phyloP scores from a whole-genome alignment of 2,797 vertebrate genomes.

The Tinamus major region DNA sequence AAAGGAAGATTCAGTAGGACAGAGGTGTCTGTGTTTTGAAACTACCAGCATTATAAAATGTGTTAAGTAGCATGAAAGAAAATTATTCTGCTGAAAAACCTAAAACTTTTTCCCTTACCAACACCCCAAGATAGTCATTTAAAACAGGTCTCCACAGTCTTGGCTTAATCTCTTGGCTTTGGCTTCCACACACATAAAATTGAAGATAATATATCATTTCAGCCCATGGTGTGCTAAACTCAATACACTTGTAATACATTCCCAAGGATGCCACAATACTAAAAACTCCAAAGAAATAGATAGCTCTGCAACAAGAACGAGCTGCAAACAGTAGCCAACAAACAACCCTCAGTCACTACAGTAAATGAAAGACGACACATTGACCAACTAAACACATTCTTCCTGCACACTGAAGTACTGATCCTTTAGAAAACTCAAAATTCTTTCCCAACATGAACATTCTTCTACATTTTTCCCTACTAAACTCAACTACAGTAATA shows the following conservation, averaged over 20 bases:
- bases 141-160: neutral
- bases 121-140: neutral
- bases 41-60: neutral
- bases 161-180: neutral
- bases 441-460: accelerated
- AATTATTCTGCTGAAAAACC: neutral
- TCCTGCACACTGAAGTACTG: neutral
- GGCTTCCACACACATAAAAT: neutral
- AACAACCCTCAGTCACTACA: accelerated
- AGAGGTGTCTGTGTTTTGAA: neutral
- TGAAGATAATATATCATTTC: neutral
- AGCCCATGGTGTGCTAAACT: neutral
- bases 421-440: neutral
- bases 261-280: neutral
- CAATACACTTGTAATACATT: neutral
- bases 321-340: neutral
- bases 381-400: accelerated
- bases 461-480: neutral
- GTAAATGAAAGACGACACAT: neutral
- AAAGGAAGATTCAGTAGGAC: neutral
- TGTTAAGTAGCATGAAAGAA: neutral
- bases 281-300: neutral
- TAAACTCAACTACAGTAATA: neutral
- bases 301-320: neutral
- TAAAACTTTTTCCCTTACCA: neutral